These are phyloP conservation scores for Odontothrips loti DNA, from an alignment of 2,888 invertebrate species.

Conservation along the genomic window DNA sequence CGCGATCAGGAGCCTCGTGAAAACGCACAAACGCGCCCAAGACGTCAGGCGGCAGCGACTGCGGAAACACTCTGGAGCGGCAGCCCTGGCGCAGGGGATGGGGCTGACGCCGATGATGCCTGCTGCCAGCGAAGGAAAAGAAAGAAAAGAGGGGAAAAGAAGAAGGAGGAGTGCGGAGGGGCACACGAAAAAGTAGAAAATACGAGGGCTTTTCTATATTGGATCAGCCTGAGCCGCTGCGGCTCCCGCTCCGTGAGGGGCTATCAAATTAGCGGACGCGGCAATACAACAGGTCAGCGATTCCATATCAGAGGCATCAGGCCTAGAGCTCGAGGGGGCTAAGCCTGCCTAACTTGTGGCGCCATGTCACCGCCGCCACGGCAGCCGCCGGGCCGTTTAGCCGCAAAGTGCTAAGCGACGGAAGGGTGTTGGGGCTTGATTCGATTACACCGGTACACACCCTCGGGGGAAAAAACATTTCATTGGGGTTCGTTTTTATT, in stretches of 20 bases:
- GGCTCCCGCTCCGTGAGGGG: background rate
- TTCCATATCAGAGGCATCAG: slow-evolving; percentile 10
- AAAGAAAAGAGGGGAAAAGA: no score
- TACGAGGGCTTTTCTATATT: background rate
- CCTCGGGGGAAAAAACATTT: background rate
- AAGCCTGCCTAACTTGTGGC: slow-evolving; percentile 22
- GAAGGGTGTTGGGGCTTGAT: background rate
- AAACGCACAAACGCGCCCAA: no score
- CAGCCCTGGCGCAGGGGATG: no score
- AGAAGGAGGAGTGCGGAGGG: background rate
- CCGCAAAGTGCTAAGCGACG: background rate
- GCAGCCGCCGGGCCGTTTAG: background rate
- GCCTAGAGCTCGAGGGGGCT: background rate
- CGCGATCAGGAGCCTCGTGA: no score
- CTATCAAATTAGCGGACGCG: slow-evolving; percentile 2
- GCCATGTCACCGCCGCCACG: background rate
- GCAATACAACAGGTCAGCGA: slow-evolving; percentile 16
- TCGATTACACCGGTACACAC: background rate
- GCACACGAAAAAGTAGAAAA: background rate
- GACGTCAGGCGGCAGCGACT: no score
- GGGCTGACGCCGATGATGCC: no score
- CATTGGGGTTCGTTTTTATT: no score
- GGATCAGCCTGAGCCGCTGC: background rate
- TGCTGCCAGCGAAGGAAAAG: no score
- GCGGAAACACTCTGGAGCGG: no score